Percentiles rank a stretch among this genome's conserved stretches.
phyloP scores from a whole-genome alignment of 2,113 vertebrate genomes.

The Dermatemys mawii region DNA sequence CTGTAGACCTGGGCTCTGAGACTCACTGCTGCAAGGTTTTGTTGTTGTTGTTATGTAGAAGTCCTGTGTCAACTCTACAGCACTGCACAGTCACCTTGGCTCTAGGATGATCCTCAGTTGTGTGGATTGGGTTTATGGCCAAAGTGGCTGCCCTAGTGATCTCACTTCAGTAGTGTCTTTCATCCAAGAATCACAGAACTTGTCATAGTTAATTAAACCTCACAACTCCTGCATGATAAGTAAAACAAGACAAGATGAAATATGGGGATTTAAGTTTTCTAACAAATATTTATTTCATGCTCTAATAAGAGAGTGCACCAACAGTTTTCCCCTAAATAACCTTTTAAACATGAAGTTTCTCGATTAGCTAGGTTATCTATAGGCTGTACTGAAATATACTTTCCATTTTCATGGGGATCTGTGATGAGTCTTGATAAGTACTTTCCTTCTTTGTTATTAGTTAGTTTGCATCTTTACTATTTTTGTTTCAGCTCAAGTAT shows the following conservation, averaged over 20 bases:
- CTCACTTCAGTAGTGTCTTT: background rate
- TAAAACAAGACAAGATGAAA: background rate
- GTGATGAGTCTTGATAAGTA: constrained; percentile 19
- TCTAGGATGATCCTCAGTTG: background rate
- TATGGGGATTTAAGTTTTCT: background rate
- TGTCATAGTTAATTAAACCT: background rate
- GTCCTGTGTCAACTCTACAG: background rate
- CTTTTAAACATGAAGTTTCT: background rate
- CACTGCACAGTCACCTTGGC: background rate
- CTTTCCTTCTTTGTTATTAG: constrained; percentile 12
- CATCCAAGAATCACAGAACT: background rate
- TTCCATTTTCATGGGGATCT: constrained; percentile 39
- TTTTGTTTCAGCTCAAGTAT: background rate
- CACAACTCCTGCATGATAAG: background rate
- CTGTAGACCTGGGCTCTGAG: background rate
- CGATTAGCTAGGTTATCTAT: background rate
- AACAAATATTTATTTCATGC: background rate
- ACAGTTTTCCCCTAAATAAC: background rate
- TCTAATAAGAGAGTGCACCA: background rate
- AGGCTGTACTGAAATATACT: constrained; percentile 28
- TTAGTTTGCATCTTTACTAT: constrained; percentile 35
- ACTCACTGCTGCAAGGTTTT: background rate
- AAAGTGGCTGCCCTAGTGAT: background rate
- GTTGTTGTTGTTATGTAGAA: background rate
- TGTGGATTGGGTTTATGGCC: background rate